Conservation (phyloP, 2,113 vertebrate genomes). For the Sorex fumeus region DNA sequence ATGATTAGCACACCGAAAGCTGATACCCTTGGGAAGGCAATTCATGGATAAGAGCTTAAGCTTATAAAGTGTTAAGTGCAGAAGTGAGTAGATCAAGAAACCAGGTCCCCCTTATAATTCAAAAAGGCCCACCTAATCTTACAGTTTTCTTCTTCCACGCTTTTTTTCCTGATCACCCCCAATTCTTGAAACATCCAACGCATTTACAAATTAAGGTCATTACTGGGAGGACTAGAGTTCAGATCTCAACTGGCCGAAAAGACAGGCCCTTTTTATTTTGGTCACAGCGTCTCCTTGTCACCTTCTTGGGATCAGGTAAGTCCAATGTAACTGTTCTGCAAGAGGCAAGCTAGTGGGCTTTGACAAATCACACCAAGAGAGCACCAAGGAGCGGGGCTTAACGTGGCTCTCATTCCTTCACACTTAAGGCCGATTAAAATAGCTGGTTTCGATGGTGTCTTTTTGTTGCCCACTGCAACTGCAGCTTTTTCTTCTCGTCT, state of each 20-base stretch:
- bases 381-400: conserved; percentile 80
- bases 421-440: conserved; percentile 88
- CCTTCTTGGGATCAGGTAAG: conserved; percentile 91
- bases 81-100: conserved; percentile 1
- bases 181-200: conserved; percentile 78
- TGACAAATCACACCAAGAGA: conserved; percentile 82
- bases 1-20: conserved; percentile 5
- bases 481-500: conserved; percentile 74
- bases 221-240: conserved; percentile 85
- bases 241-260: conserved; percentile 70
- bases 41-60: background rate
- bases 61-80: conserved; percentile 1
- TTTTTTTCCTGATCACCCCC: background rate
- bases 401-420: conserved; percentile 77
- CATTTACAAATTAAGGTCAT: conserved; percentile 65
- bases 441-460: conserved; percentile 79
- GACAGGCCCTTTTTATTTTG: conserved; percentile 86
- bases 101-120: background rate
- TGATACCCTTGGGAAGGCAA: background rate
- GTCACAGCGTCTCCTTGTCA: conserved; percentile 87
- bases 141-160: conserved; percentile 1
- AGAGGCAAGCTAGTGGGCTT: conserved; percentile 90
- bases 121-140: conserved; percentile 31
- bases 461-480: conserved; percentile 76
- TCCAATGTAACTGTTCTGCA: conserved; percentile 89